phyloP scores from a whole-genome alignment of 2,888 invertebrate species.

The Drosophila infuscata region DNA sequence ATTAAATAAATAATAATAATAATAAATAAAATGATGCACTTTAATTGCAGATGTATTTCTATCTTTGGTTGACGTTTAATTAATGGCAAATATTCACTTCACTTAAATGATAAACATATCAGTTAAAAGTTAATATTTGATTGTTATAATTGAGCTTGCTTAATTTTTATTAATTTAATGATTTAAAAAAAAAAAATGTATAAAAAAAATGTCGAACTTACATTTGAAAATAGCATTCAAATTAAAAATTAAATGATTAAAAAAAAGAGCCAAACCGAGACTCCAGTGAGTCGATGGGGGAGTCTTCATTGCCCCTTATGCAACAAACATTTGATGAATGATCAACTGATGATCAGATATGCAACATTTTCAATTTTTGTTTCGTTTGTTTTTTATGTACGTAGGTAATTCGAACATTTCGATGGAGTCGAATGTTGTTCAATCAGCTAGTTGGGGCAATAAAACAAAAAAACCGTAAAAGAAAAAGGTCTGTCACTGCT shows the following conservation, averaged over 20 bases:
- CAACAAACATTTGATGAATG: conserved; percentile 8
- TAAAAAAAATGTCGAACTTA: neutral
- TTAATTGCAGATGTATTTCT: neutral
- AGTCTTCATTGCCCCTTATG: neutral
- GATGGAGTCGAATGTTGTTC: conserved; percentile 3
- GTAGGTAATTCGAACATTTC: neutral
- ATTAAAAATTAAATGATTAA: neutral
- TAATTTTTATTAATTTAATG: neutral
- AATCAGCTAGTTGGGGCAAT: conserved; percentile 10
- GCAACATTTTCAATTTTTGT: conserved; percentile 9
- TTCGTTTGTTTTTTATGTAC: conserved; percentile 14
- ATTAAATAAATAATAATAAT: neutral
- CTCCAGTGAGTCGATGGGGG: neutral
- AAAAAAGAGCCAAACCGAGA: neutral
- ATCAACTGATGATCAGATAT: conserved; percentile 10
- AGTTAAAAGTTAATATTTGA: neutral
- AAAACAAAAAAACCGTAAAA: neutral
- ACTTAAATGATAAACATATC: no score
- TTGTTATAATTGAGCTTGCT: neutral
- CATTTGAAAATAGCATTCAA: neutral
- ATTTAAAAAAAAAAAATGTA: no score
- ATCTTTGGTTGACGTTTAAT: neutral
- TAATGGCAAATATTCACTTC: rapidly evolving
- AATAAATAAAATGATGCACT: neutral
- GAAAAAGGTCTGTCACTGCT: conserved; percentile 24